A percentile compares a stretch with the other conserved stretches of the same genome.
phyloP scores from a whole-genome alignment of 2,113 vertebrate species.

The Cynoglossus semilaevis region DNA sequence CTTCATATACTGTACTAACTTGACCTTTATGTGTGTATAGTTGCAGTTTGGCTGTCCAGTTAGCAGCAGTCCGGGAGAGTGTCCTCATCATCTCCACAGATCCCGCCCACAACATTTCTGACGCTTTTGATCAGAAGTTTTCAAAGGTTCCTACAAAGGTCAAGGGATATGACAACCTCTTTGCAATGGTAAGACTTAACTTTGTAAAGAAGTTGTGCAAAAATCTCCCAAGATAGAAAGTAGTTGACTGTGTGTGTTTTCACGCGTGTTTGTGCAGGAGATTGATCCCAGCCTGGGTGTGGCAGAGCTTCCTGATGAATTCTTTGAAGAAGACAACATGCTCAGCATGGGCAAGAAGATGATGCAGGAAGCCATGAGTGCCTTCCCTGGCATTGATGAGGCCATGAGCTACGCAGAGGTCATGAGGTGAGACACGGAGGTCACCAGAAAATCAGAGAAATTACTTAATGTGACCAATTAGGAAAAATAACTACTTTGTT shows the following conservation, averaged over 20 bases:
- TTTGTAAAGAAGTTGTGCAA: no score
- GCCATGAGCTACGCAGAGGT: conserved; percentile 97
- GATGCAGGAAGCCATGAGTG: conserved; percentile 98
- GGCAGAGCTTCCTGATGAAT: conserved; percentile 91
- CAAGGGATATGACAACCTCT: conserved; percentile 94
- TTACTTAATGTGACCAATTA: no score
- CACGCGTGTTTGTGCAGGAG: conserved; percentile 73
- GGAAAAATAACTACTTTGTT: background rate
- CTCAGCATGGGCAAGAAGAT: conserved; percentile 98
- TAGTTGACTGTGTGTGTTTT: background rate
- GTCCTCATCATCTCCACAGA: conserved; percentile 98
- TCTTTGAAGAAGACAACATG: conserved; percentile 97
- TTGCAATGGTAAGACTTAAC: conserved; percentile 86
- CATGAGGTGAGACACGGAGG: conserved; percentile 82
- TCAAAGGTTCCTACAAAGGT: conserved; percentile 97
- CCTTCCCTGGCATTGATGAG: conserved; percentile 93
- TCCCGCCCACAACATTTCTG: conserved; percentile 95
- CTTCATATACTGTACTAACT: no score
- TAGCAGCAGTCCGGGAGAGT: conserved; percentile 90
- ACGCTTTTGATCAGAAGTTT: conserved; percentile 97
- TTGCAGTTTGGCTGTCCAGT: conserved; percentile 93
- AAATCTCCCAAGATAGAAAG: no score
- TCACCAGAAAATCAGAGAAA: background rate
- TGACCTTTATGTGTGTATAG: conserved; percentile 54
- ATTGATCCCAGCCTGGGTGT: conserved; percentile 94